Evolutionary conservation across 2,113 vertebrate species (phyloP).

Genomic region (Pluvianellus socialis): DNA sequence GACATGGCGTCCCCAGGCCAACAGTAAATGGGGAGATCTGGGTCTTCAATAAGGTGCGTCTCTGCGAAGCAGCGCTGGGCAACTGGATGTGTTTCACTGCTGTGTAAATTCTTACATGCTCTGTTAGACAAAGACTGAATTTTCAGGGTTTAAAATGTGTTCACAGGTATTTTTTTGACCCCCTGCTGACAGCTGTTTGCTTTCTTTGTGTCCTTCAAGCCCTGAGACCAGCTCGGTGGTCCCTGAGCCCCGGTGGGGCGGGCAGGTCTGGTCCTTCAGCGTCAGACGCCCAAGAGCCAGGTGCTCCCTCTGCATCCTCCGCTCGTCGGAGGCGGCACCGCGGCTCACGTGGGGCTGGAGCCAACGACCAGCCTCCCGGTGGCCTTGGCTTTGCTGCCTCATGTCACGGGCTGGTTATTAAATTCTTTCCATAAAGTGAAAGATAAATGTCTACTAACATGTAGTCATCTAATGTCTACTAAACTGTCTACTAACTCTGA

Average conservation of each 20-base stretch:
- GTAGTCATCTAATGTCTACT: not conserved
- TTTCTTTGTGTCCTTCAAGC: not conserved
- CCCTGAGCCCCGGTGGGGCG: not conserved
- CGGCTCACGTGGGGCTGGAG: not conserved
- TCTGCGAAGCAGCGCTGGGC: not conserved
- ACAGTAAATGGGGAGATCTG: conserved; percentile 98
- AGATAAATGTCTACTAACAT: too few relatives aligned
- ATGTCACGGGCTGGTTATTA: not conserved
- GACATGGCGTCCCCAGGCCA: conserved; percentile 95
- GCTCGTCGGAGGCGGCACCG: not conserved
- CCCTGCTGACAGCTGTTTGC: not conserved
- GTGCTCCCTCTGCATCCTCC: too few relatives aligned
- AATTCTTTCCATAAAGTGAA: not conserved
- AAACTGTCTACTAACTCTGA: not conserved
- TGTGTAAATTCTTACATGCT: too few relatives aligned
- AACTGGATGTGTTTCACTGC: too few relatives aligned
- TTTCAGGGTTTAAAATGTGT: not conserved
- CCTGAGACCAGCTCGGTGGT: not conserved
- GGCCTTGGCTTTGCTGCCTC: not conserved
- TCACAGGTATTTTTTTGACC: not conserved
- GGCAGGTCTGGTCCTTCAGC: not conserved
- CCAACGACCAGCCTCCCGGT: not conserved
- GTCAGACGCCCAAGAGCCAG: too few relatives aligned
- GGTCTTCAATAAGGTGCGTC: conserved; percentile 97
- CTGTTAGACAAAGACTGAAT: accelerated